Base-by-base conservation (phyloP, 2,888 invertebrate species). In the Lysandra coridon region DNA sequence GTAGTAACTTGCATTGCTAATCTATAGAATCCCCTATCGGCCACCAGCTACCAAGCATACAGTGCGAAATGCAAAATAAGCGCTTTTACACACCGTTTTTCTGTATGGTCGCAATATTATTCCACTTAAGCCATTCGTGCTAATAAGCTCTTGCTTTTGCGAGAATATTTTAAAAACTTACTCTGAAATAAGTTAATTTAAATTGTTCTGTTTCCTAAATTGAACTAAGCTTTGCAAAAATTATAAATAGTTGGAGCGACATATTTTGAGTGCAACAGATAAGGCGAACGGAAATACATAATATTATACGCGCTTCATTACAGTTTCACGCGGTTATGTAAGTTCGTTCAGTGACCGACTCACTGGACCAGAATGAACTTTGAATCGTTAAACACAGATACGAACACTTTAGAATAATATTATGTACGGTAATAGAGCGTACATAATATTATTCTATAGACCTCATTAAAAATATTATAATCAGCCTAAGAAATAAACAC, bases 211-310 rank as follows among this genome's bases (percentile, higher is more conserved):
- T 69, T 14, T 30, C 33, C 69, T 33, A 33, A 69, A 69, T 30
- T 14, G 1, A 69, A 23, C 10, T 33, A 33, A 4, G 12, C 1
- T 33, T 69, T 33, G 33, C 14, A 69, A 14, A 69, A 62, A 5
- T 69, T 69, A 69, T 37, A 69, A 69, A 64, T 64, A 64, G 64
- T 64, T 7, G 64, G n/a, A 64, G 64, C 30, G n/a, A 62, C 62
- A 64, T 30, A 64, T 64, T 64, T 64, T 64, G 64, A 64, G 64
- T 64, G 64, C 64, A 30, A 64, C 23, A 30, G 64, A 64, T 64
- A 64, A 64, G 30, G 4, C 30, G 12, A 49, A 30, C 64, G 64
- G 64, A 64, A 64, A 64, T 12, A 64, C 30, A 7, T 62, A 64
- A 37, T 3, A 30, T n/a, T 6, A 7, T 64, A 64, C 30, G 64